Base-by-base conservation (phyloP, 2,888 invertebrate genomes). In the Ferdinandea cuprea region DNA sequence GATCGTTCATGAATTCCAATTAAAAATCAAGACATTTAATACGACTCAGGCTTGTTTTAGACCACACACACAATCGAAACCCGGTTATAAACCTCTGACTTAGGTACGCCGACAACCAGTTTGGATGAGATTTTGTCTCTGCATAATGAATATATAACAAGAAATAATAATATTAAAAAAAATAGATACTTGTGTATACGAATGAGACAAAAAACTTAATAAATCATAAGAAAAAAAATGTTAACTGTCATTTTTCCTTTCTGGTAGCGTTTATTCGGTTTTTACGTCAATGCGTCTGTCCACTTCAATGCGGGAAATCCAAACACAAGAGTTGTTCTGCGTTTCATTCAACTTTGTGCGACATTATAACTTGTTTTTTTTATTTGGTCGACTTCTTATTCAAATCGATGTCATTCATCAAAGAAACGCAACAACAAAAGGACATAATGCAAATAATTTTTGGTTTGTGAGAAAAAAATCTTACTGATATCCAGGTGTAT, bases 31-130 rank as follows among this genome's bases (percentile, higher is more conserved):
- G 48, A 54, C 11, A 58, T 65, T 50, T 65, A 54, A 21, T 54
- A 6, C 28, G 6, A 59, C 37, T 15, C 9, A 4, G 11, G 37
- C 54, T 52, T 15, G 48, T 30, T 73, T 42, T 4, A 65, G 63
- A 69, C 71, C 56, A 78, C 71, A 78, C 50, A 50, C 58, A 63
- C 19, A 25, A 3, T n/a, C 35, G n/a, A 65, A 35, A 72, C 35
- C 61, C n/a, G 61, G 35, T 77, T 77, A 32, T 32, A 32, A 40
- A 48, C 35, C 13, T 17, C 15, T 40, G 15, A 37, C 32, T 35
- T 25, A 25, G 25, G 25, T 25, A 32, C 48, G 40, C 46, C 13
- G 28, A 63, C 40, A 77, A 69, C 71, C 69, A 59, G 66, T 66
- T 66, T 5, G n/a, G n/a, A n/a, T n/a, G n/a, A n/a, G 58, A 58